A percentile compares a stretch with the other conserved stretches of the same genome.
Conservation (phyloP, 2,888 invertebrate species). For the Altica lythri region DNA sequence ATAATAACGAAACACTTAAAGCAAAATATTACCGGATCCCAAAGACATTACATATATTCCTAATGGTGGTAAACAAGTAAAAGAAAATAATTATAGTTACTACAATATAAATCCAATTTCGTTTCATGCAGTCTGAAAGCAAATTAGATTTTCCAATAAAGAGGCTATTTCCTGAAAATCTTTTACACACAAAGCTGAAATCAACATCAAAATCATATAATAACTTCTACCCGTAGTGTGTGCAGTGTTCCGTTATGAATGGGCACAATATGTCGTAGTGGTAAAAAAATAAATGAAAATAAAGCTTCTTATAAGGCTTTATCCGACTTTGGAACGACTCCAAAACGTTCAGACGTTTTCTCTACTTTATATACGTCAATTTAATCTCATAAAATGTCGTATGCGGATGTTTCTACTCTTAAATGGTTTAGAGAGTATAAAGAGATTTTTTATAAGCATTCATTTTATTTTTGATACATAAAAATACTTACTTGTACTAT, state of each 20-base stretch:
- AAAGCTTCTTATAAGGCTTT: slow-evolving; percentile 2
- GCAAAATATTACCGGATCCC: too few species aligned
- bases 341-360: background rate
- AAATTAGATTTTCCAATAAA: slow-evolving; percentile 11
- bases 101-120: too few species aligned
- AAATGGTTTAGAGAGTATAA: too few species aligned
- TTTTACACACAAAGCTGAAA: slow-evolving; percentile 3
- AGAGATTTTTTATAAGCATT: too few species aligned
- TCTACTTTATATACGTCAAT: slow-evolving; percentile 4
- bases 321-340: slow-evolving; percentile 4
- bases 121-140: too few species aligned
- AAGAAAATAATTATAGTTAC: too few species aligned
- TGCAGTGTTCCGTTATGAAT: slow-evolving; percentile 5
- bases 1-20: too few species aligned
- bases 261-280: slow-evolving; percentile 9
- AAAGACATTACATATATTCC: too few species aligned
- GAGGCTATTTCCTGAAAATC: slow-evolving; percentile 1
- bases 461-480: too few species aligned
- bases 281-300: slow-evolving; percentile 6
- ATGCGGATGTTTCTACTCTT: too few species aligned
- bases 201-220: slow-evolving; percentile 9
- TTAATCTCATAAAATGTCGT: slow-evolving; percentile 9
- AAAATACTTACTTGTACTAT: too few species aligned
- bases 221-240: slow-evolving; percentile 1
- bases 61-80: too few species aligned